Evolutionary conservation across 2,113 vertebrate genomes (phyloP), one percentile per base, ranked within the genome.

Genomic region (human (Homo sapiens)): DNA sequence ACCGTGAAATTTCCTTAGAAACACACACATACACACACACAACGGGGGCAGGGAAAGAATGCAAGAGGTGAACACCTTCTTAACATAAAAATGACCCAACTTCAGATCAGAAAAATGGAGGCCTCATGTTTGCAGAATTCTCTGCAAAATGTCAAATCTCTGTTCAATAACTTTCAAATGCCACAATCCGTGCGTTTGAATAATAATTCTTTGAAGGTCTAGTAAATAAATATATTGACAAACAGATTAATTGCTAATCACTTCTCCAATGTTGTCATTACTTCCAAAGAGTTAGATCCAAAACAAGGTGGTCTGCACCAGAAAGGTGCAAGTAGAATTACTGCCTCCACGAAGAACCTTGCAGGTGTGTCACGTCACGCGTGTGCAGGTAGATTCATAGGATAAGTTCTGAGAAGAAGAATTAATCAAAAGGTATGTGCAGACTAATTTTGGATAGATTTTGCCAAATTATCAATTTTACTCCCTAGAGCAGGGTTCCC

Each of bases 351-450:
- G 64, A 5, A 17, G 52, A 12, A 27, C 0, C 14, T 30, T 27
- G 40, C 23, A 1, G 0, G 0, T 1, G 2, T 16, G 43, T n/a
- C 40, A 0, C 14, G 8, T n/a, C 50, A 6, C 55, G 3, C 0
- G 1, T 2, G 64, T 18, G 23, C 7, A 27, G 16, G 64, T 10
- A 0, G 20, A 6, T 10, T 9, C 1, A 3, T 6, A 8, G 59
- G 86, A 0, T 30, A 20, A 4, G 14, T 12, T 23, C 68, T 64
- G 61, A 70, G 86, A 35, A 30, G 66, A 4, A 6, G 22, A 30
- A 2, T 59, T 20, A 8, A 25, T 75, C 59, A 3, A 12, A 64
- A 82, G 76, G 8, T 5, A 6, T 0, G 16, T 40, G 27, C 32
- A 27, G 11, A 7, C 48, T 50, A 6, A 20, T 70, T 32, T 16